Conservation (phyloP, 2,888 invertebrate species). For the Tetranychus piercei region DNA sequence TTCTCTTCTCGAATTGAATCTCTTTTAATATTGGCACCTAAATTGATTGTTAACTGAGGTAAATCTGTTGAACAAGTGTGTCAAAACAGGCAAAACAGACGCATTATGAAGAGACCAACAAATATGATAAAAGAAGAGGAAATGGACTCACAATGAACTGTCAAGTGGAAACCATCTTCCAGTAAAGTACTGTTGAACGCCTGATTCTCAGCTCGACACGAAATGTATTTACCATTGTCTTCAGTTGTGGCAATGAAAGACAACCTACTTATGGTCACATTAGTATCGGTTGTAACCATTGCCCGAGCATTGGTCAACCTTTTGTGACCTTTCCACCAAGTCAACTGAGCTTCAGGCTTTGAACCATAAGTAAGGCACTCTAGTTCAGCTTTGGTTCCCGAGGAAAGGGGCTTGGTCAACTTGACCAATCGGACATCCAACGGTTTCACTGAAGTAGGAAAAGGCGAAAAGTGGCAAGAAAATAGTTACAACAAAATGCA, state of each 20-base stretch:
- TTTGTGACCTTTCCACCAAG: constrained; percentile 24
- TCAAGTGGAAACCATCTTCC: constrained; percentile 15
- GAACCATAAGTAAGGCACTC: constrained; percentile 26
- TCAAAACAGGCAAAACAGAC: background rate
- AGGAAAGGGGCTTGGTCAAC: constrained; percentile 21
- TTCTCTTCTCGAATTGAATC: constrained; percentile 25
- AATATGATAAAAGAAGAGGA: background rate
- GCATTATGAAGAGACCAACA: background rate
- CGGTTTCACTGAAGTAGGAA: constrained; percentile 14
- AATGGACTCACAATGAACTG: constrained; percentile 17
- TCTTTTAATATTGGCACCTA: constrained; percentile 22
- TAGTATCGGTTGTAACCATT: constrained; percentile 16
- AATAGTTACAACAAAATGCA: background rate
- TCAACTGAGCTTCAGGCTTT: constrained; percentile 24
- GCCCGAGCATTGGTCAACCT: constrained; percentile 10
- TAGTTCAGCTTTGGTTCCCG: constrained; percentile 23
- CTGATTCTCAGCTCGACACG: constrained; percentile 20
- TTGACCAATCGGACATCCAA: constrained; percentile 9
- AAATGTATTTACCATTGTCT: constrained; percentile 20
- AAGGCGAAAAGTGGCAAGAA: background rate
- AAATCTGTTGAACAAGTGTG: constrained; percentile 15
- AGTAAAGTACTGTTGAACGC: constrained; percentile 14
- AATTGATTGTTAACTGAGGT: constrained; percentile 20
- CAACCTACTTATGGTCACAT: constrained; percentile 16
- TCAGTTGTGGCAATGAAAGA: constrained; percentile 18